Evolutionary conservation across 2,797 vertebrate genomes (phyloP), one percentile per base, ranked within the genome.

Genomic region (Podargus strigoides): DNA sequence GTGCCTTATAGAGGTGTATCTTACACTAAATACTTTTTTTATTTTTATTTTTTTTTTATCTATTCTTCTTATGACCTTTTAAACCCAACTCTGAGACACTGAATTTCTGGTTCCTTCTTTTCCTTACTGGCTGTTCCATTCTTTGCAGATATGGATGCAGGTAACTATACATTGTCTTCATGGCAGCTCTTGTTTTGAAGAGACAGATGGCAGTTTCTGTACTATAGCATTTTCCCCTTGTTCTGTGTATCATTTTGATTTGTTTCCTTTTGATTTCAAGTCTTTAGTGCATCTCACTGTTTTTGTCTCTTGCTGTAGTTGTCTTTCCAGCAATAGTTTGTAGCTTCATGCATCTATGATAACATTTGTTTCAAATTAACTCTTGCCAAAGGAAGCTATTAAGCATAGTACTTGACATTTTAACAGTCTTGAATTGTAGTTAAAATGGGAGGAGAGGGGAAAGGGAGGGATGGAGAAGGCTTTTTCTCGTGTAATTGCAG

Each of bases 71-170:
- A 79, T 97, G 95, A 98, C 87, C 93, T 96, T 97, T 87, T 92
- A 87, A 97, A 96, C 97, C 96, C 97, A 96, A 94, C 96, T 97
- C 95, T 98, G 97, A 98, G 97, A 98, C 97, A 97, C 98, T 98
- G 98, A 98, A 98, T 97, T 98, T 98, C 97, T 97, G 98, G 98
- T 98, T 98, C 98, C 98, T 98, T 98, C 98, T 98, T 97, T 98
- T 96, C 98, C 98, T 98, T 98, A 98, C 98, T 97, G 98, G 98
- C 98, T 98, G 98, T 98, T 98, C 98, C 98, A 97, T 98, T 98
- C 98, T 98, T 98, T 99, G 99, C 99, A 98, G 99, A 99, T 98
- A 98, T 99, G 99, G 99, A 99, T 88, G 99, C 99, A 99, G 99
- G 99, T 99, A 99, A 99, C 98, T 98, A 98, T 98, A 90, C 97